Base-by-base conservation (phyloP, 2,113 vertebrate species). In the Ameiurus melas region DNA sequence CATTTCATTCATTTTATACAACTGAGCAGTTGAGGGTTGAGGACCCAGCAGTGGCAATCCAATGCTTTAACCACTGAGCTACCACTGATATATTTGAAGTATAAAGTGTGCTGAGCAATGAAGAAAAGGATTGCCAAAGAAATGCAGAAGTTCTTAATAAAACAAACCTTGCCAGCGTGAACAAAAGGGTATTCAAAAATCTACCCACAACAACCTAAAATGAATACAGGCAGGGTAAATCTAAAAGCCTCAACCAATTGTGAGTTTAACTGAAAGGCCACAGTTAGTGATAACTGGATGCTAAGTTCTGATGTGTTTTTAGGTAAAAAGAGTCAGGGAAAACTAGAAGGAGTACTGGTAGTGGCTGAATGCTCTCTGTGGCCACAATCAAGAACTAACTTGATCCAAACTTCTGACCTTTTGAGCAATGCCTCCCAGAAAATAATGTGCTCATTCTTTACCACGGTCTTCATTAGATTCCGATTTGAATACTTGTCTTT, bases 391-490 rank as follows among this genome's bases (percentile, higher is more conserved):
- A 22, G 30, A 5, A 4, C 79, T 25, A 25, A 60, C 79, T 39
- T 33, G 33, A 39, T 57, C 80, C 30, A 60, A 82, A 82, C 33
- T 39, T 22, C 57, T 62, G 80, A 83, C 80, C 80, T 83, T 62
- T 83, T 83, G 57, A 83, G 62, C 80, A 83, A 43, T 62, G 57
- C 57, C 57, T 57, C 57, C 57, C 36, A 62, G 57, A 62, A 83
- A 62, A 62, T 81, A 58, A 58, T 39, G 33, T 22, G 57, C n/a
- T 83, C 20, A 22, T 22, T 62, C 19, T 62, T 83, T 83, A 22
- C 57, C 7, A 10, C 51, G 5, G 57, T 62, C 80, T 83, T 83
- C 80, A 83, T 83, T 62, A 60, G 39, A 83, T 83, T 60, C 33
- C 13, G 0, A 43, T 36, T 62, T 16, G 62, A 12, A 83, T 39